Conservation (phyloP, 2,113 vertebrate species). For the Urocitellus parryii region DNA sequence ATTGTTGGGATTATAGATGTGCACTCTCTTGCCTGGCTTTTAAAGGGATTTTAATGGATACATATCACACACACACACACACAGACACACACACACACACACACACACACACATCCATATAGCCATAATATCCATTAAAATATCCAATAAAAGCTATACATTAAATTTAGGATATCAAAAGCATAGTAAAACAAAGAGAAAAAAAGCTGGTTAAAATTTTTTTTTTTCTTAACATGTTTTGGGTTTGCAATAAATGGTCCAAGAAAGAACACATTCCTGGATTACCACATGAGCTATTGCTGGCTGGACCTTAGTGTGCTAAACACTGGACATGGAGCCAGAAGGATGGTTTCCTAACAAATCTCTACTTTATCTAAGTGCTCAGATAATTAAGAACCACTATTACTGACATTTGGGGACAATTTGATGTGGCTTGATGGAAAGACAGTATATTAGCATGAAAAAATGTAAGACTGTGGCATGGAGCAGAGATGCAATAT, state of each 20-base stretch:
- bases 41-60: neutral
- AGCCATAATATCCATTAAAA: no score
- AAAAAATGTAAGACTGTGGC: neutral
- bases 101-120: no score
- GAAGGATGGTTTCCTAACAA: no score
- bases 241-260: neutral
- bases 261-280: accelerated
- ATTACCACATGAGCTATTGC: no score
- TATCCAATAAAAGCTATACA: neutral
- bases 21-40: no score
- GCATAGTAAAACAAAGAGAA: neutral
- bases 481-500: neutral
- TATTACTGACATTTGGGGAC: neutral
- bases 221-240: neutral
- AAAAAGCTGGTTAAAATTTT: neutral
- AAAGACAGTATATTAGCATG: neutral
- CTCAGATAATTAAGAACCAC: neutral
- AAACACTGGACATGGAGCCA: neutral
- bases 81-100: no score
- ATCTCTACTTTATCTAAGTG: neutral
- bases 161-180: neutral
- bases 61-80: neutral
- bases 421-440: neutral
- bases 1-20: no score
- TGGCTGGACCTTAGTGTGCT: neutral